A percentile compares a stretch with the other conserved stretches of the same genome.
phyloP scores from a whole-genome alignment of 2,113 vertebrate genomes.

The Mus spicilegus region DNA sequence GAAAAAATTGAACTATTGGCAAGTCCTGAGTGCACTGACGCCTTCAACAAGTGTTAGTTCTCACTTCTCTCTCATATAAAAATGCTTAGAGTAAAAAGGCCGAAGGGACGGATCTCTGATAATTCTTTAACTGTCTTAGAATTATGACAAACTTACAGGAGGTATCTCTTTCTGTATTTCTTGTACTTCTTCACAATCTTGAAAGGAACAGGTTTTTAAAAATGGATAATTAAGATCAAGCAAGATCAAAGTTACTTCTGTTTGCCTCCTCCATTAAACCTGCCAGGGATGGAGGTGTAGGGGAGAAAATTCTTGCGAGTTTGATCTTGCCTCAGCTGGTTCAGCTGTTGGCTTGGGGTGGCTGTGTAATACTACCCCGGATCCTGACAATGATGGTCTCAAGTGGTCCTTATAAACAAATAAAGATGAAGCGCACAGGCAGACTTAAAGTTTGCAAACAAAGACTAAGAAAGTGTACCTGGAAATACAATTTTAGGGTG shows the following conservation, averaged over 20 bases:
- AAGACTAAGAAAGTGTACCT: background rate
- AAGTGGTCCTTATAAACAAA: background rate
- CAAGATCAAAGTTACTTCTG: background rate
- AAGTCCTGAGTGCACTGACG: background rate
- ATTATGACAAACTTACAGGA: background rate
- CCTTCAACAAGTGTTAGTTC: background rate
- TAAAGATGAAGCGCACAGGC: background rate
- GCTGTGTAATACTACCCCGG: background rate
- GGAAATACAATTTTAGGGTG: background rate
- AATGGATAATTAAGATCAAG: background rate
- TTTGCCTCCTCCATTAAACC: background rate
- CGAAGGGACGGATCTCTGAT: background rate
- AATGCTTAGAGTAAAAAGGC: background rate
- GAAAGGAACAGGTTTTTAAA: background rate
- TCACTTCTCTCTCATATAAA: background rate
- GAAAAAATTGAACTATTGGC: background rate
- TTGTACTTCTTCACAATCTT: background rate
- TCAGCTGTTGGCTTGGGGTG: background rate
- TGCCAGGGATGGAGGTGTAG: accelerated
- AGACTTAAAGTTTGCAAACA: background rate
- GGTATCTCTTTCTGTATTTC: background rate
- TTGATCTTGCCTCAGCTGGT: accelerated
- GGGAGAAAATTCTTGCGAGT: background rate
- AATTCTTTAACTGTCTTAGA: slow-evolving; percentile 26
- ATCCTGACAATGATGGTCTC: too few species aligned